Percentiles rank a stretch among this genome's conserved stretches.
These are phyloP conservation scores for Prinia subflava DNA, from an alignment of 2,113 vertebrate genomes.

Conservation along the genomic window DNA sequence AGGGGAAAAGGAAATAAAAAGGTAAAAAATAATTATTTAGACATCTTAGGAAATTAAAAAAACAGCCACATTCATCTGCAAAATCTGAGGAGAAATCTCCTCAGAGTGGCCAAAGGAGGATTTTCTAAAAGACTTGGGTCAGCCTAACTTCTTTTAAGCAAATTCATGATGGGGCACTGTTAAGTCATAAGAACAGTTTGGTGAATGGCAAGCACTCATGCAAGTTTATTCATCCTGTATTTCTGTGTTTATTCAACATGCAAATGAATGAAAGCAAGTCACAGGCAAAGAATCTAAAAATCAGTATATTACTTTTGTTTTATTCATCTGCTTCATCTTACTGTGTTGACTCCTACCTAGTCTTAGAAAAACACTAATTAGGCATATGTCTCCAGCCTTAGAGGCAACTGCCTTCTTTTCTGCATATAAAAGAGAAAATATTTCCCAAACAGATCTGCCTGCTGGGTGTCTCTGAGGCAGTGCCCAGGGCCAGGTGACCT, in stretches of 20 bases:
- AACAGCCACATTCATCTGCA: background rate
- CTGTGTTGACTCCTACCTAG: background rate
- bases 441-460: background rate
- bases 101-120: background rate
- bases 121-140: background rate
- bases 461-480: background rate
- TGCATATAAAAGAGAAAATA: background rate
- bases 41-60: background rate
- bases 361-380: background rate
- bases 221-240: background rate
- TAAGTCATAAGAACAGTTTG: background rate
- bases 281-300: background rate
- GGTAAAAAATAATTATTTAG: background rate
- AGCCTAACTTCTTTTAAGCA: background rate
- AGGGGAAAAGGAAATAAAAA: background rate
- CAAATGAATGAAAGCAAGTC: background rate
- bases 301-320: background rate
- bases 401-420: background rate
- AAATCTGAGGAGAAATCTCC: background rate
- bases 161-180: background rate
- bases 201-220: background rate
- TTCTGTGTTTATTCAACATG: background rate
- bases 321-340: background rate
- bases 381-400: background rate
- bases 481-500: fast-evolving